Evolutionary conservation across 2,113 vertebrate species (phyloP).

Genomic region (Columbina picui): DNA sequence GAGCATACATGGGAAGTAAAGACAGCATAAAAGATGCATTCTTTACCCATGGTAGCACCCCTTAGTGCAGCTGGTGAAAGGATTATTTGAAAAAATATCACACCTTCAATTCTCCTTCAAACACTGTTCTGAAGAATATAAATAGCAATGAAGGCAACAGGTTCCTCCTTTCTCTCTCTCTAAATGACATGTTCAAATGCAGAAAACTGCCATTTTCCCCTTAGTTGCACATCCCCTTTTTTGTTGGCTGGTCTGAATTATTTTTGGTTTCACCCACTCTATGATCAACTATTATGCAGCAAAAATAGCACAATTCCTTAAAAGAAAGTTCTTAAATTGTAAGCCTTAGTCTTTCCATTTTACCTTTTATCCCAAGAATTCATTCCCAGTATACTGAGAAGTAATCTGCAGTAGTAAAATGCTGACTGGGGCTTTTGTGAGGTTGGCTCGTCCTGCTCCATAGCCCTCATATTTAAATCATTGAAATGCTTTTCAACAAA

Average conservation of each 20-base stretch:
- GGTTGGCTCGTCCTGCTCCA: constrained; percentile 87
- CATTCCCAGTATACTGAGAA: constrained; percentile 97
- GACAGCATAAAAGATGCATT: not conserved
- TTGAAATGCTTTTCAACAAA: constrained; percentile 89
- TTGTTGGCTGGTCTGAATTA: not conserved
- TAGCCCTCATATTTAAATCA: constrained; percentile 91
- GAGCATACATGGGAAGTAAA: not conserved
- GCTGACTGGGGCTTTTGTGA: constrained; percentile 91
- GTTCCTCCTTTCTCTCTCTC: not conserved
- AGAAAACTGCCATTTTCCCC: not conserved
- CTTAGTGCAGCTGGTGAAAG: not conserved
- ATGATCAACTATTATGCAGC: not conserved
- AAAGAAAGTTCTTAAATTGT: not conserved
- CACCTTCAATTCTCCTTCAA: not conserved
- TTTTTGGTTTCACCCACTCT: not conserved
- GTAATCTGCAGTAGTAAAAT: constrained; percentile 97
- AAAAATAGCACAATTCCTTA: not conserved
- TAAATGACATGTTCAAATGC: not conserved
- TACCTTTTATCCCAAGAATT: constrained; percentile 99
- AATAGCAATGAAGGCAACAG: not conserved
- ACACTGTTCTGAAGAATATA: not conserved
- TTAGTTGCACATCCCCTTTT: not conserved
- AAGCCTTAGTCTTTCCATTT: not conserved
- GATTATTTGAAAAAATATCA: not conserved
- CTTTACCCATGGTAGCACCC: not conserved